Conservation (phyloP, 2,888 invertebrate genomes). For the Oscheius sp. region DNA sequence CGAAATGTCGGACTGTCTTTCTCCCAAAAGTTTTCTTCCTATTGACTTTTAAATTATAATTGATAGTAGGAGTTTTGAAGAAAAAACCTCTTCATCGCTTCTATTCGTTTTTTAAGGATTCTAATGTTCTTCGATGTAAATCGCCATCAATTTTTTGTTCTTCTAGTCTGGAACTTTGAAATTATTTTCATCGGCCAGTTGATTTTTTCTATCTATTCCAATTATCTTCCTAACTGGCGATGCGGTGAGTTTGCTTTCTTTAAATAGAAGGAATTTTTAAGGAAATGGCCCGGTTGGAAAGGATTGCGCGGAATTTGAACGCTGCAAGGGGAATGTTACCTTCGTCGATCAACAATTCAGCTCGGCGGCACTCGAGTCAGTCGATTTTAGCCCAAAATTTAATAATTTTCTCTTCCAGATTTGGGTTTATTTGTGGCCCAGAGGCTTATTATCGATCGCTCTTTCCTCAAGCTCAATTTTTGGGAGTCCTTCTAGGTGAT, state of each 20-base stretch:
- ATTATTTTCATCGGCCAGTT: conserved; percentile 67
- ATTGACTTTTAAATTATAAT: conserved; percentile 1
- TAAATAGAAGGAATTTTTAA: no score
- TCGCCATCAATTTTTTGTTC: conserved; percentile 66
- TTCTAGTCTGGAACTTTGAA: conserved; percentile 68
- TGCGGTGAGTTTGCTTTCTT: conserved; percentile 41
- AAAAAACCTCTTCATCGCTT: no score
- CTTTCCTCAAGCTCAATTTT: conserved; percentile 61
- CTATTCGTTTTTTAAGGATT: no score
- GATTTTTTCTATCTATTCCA: conserved; percentile 67
- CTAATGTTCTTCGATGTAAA: conserved; percentile 67
- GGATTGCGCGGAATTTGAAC: conserved; percentile 54
- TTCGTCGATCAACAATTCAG: conserved; percentile 60
- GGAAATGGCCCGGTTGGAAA: conserved; percentile 55
- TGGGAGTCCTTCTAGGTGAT: conserved; percentile 57
- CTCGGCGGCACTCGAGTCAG: conserved; percentile 61
- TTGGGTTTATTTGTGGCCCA: conserved; percentile 64
- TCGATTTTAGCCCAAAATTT: neutral
- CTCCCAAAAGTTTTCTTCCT: neutral
- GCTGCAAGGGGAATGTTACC: conserved; percentile 49
- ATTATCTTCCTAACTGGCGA: conserved; percentile 63
- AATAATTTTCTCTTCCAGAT: conserved; percentile 39
- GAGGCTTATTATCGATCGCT: conserved; percentile 53
- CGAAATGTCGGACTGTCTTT: neutral
- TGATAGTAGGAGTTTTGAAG: no score